phyloP scores from a whole-genome alignment of 2,888 invertebrate species.

The Arctia plantaginis region DNA sequence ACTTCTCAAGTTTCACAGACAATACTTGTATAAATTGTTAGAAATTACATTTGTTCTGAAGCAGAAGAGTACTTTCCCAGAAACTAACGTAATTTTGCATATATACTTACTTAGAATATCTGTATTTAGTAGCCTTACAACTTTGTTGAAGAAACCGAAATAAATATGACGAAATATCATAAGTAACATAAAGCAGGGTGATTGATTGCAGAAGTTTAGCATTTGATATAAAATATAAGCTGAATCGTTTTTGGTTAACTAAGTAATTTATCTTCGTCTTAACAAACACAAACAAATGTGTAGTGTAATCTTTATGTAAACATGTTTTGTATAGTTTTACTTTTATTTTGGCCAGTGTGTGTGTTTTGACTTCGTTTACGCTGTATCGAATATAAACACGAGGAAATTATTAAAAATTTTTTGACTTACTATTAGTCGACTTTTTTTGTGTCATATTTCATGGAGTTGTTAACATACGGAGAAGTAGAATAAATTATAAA shows the following conservation, averaged over 20 bases:
- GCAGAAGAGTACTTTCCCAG: not conserved
- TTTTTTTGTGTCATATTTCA: no score
- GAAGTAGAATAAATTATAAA: no score
- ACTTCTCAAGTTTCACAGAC: constrained; percentile 35
- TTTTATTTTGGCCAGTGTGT: no score
- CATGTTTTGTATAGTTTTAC: not conserved
- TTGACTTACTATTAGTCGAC: no score
- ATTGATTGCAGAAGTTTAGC: constrained; percentile 16
- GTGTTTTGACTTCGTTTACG: not conserved
- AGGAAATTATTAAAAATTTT: no score
- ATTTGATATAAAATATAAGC: constrained; percentile 17
- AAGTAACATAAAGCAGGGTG: constrained; percentile 9
- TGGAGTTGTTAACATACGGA: no score
- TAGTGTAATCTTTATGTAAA: not conserved
- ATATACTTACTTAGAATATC: not conserved
- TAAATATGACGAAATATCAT: not conserved
- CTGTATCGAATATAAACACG: not conserved
- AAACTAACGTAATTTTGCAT: not conserved
- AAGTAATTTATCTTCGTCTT: constrained; percentile 22
- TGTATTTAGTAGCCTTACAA: not conserved
- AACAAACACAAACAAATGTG: constrained; percentile 13
- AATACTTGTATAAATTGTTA: constrained; percentile 16
- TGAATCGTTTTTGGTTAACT: constrained; percentile 10
- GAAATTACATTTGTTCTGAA: constrained; percentile 5
- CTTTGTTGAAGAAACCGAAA: constrained; percentile 1